Percentiles rank a stretch among this genome's conserved stretches.
Conservation (phyloP, 1,140 invertebrate genomes). For the Mya arenaria region DNA sequence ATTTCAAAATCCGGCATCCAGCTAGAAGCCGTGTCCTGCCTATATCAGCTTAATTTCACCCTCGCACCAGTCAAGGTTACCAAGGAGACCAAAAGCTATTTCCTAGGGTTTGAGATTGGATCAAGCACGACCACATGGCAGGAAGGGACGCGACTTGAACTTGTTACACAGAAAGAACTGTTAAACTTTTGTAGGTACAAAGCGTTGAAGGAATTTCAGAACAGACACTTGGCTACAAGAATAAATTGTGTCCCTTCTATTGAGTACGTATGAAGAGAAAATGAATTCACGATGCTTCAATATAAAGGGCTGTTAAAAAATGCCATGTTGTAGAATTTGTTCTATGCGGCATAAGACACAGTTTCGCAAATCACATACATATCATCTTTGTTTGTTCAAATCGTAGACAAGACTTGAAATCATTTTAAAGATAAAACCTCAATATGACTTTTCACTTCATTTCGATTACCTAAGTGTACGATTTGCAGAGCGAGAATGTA, state of each 20-base stretch:
- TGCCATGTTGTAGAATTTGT: too few species aligned
- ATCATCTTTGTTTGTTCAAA: too few species aligned
- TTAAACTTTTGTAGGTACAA: neutral
- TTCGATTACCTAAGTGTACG: too few species aligned
- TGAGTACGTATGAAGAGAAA: too few species aligned
- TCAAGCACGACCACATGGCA: neutral
- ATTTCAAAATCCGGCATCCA: neutral
- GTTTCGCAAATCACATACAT: too few species aligned
- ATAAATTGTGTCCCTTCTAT: neutral
- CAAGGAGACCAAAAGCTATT: neutral
- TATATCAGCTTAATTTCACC: neutral
- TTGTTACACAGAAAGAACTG: neutral
- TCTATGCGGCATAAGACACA: too few species aligned
- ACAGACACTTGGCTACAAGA: neutral
- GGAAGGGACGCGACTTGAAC: neutral
- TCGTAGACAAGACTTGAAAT: too few species aligned
- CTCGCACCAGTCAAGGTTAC: neutral
- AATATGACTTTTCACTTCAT: too few species aligned
- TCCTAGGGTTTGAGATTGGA: neutral
- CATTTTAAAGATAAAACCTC: too few species aligned
- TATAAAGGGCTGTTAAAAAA: too few species aligned
- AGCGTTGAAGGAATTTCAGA: neutral
- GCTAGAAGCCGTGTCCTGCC: neutral
- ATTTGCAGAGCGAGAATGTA: too few species aligned
- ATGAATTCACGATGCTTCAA: too few species aligned